A percentile compares a stretch with the other conserved stretches of the same genome.
Evolutionary conservation across 1,140 invertebrate genomes (phyloP).

Genomic region (Ectropis grisescens): DNA sequence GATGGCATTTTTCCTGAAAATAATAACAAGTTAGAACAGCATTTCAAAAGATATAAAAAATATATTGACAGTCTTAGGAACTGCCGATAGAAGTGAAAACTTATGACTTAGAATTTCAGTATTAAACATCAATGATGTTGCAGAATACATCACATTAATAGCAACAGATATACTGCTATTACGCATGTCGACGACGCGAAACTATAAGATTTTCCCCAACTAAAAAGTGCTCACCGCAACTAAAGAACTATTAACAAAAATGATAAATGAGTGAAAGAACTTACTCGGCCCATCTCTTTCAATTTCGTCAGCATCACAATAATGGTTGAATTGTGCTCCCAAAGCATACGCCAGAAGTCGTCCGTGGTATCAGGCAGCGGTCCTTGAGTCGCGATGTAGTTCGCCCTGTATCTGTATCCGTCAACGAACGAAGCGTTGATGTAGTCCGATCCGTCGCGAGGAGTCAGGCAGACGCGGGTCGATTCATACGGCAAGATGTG

Average conservation of each 20-base stretch:
- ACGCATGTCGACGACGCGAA: too few relatives aligned
- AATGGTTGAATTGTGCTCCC: constrained; percentile 99
- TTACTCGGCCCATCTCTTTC: constrained; percentile 95
- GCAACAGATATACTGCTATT: too few relatives aligned
- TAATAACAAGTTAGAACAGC: constrained; percentile 7
- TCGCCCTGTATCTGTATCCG: constrained; percentile 90
- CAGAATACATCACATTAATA: too few relatives aligned
- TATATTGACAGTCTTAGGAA: too few relatives aligned
- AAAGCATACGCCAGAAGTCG: constrained; percentile 99
- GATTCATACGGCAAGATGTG: constrained; percentile 98
- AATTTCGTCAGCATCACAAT: constrained; percentile 99
- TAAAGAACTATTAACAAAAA: constrained; percentile 8
- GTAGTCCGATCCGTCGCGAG: constrained; percentile 97
- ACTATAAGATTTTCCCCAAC: too few relatives aligned
- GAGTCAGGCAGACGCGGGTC: constrained; percentile 93
- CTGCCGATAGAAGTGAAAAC: too few relatives aligned
- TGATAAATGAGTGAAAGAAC: constrained; percentile 2
- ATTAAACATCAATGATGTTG: too few relatives aligned
- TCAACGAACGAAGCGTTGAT: constrained; percentile 99
- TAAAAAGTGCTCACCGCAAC: too few relatives aligned
- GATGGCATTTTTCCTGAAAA: constrained; percentile 94
- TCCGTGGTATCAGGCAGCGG: constrained; percentile 96
- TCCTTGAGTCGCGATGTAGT: constrained; percentile 98
- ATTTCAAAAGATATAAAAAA: too few relatives aligned
- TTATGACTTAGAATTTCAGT: too few relatives aligned